These are phyloP conservation scores for Onychorhynchus coronatus DNA, from an alignment of 2,113 vertebrate species.

Conservation along the genomic window DNA sequence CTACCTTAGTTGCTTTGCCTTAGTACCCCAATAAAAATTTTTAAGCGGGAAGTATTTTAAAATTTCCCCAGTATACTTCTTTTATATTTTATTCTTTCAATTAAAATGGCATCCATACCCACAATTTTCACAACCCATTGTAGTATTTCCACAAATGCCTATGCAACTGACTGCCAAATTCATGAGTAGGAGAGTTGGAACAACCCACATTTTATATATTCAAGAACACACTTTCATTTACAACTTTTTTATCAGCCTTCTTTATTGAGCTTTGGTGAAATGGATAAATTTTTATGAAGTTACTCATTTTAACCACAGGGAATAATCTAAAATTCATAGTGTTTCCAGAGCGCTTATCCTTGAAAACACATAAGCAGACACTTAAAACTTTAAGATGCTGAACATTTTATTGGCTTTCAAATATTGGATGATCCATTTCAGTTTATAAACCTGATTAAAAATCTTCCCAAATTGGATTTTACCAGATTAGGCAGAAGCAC, in stretches of 20 bases:
- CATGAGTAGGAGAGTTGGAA: not conserved
- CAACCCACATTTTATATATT: not conserved
- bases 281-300: not conserved
- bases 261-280: not conserved
- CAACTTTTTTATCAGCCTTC: not conserved
- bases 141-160: not conserved
- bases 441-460: not conserved
- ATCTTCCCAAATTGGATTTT: not conserved
- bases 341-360: not conserved
- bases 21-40: not conserved
- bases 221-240: not conserved
- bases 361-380: not conserved
- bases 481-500: not conserved
- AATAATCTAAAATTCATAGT: not conserved
- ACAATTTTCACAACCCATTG: not conserved
- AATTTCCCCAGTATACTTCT: not conserved
- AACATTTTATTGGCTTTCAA: not conserved
- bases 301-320: not conserved
- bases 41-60: not conserved
- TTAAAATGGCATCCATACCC: not conserved
- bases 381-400: not conserved
- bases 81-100: not conserved
- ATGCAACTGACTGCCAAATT: not conserved
- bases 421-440: not conserved
- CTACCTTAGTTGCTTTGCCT: not conserved